Conservation (phyloP, 2,113 vertebrate species). For the Dasypus novemcinctus region DNA sequence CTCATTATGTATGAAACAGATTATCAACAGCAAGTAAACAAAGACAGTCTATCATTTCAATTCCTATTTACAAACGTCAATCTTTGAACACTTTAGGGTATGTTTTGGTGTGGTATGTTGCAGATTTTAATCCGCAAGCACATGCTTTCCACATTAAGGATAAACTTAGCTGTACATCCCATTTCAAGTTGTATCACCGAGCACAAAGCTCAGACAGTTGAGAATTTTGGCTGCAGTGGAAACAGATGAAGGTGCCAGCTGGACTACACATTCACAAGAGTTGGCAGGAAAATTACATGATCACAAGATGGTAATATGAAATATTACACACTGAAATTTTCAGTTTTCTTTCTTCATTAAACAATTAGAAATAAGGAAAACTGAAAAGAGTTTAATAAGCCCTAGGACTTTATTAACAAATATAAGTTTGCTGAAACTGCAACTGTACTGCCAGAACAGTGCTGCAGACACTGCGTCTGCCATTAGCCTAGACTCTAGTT, state of each 20-base stretch:
- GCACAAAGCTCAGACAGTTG: background rate
- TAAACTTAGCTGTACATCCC: background rate
- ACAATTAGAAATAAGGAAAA: slow-evolving; percentile 2
- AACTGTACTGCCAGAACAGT: slow-evolving; percentile 1
- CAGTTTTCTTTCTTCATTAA: background rate
- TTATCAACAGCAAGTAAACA: background rate
- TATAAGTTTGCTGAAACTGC: background rate
- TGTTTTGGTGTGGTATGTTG: background rate
- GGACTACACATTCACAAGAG: background rate
- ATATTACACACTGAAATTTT: background rate
- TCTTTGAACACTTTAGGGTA: background rate
- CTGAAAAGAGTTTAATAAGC: background rate
- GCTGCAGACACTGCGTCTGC: background rate
- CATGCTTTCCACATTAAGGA: background rate
- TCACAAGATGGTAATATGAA: slow-evolving; percentile 14
- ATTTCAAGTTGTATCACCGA: background rate
- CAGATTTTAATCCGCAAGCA: background rate
- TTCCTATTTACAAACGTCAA: slow-evolving; percentile 5
- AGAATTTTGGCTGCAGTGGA: background rate
- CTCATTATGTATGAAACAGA: background rate
- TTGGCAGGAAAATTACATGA: background rate
- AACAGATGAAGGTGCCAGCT: background rate
- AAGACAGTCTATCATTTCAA: slow-evolving; percentile 9
- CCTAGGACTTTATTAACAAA: slow-evolving; percentile 17
- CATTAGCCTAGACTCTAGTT: slow-evolving; percentile 5